A percentile compares a stretch with the other conserved stretches of the same genome.
Evolutionary conservation across 35 echinoderm and acorn worm species (phyloP).

Genomic region (Heliocidaris tuberculata): DNA sequence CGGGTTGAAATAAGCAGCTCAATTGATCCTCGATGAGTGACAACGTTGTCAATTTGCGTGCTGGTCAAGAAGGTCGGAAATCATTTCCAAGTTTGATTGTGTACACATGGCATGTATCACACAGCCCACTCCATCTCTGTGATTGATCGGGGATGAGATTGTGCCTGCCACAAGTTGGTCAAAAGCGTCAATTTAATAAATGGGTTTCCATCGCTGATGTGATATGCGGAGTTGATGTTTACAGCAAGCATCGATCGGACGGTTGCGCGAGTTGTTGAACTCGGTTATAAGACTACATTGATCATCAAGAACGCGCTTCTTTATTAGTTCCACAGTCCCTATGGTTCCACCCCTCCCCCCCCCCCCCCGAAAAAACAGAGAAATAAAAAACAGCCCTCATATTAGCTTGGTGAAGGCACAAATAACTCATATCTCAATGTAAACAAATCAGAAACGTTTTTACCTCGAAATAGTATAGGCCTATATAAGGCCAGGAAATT

Average conservation of each 20-base stretch:
- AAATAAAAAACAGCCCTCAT: too few species aligned
- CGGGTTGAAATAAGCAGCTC: conserved; percentile 28
- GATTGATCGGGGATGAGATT: neutral
- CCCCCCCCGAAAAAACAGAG: too few species aligned
- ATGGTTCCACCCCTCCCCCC: too few species aligned
- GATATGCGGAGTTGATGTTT: neutral
- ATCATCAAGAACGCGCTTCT: too few species aligned
- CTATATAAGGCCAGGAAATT: too few species aligned
- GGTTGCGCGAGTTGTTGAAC: too few species aligned
- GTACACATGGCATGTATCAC: conserved; percentile 19
- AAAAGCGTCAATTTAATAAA: conserved; percentile 5
- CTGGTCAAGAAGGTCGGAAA: conserved; percentile 27
- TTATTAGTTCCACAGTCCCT: too few species aligned
- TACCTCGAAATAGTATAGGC: too few species aligned
- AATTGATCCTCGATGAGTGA: conserved; percentile 36
- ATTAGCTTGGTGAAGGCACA: too few species aligned
- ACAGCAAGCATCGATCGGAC: neutral
- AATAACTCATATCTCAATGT: too few species aligned
- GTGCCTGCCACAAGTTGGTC: neutral
- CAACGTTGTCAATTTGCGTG: conserved; percentile 34
- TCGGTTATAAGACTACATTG: too few species aligned
- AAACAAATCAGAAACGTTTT: too few species aligned
- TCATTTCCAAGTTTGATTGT: neutral
- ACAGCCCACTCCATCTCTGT: neutral
- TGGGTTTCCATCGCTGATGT: neutral